Conservation (phyloP, 2,797 vertebrate species). For the Rhinatrema bivittatum region DNA sequence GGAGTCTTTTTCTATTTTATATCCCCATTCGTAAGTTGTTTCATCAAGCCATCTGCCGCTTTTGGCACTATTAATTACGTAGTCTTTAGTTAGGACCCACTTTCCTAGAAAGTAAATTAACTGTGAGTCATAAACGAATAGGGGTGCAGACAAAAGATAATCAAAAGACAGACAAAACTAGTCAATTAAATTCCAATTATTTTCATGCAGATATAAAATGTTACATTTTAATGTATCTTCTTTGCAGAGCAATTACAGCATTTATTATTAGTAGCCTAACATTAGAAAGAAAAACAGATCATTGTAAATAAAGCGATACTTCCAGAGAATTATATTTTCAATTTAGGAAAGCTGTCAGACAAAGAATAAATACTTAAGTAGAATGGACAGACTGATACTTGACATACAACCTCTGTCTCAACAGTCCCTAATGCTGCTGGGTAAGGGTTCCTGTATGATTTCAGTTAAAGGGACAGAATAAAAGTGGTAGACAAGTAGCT, state of each 20-base stretch:
- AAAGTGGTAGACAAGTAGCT: no score
- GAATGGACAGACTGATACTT: no score
- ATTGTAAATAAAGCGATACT: constrained; percentile 17
- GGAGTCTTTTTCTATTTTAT: constrained; percentile 61
- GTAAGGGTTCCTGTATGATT: no score
- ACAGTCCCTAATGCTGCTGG: no score
- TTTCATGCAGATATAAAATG: constrained; percentile 23
- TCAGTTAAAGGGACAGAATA: no score
- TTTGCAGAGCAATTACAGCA: constrained; percentile 10
- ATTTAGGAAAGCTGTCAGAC: no score
- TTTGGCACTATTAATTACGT: constrained; percentile 80
- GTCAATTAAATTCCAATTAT: constrained; percentile 35
- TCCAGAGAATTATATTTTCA: no score
- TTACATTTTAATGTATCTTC: constrained; percentile 11
- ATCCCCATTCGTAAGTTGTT: constrained; percentile 77
- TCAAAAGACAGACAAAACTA: constrained; percentile 40
- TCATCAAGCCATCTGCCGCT: constrained; percentile 85
- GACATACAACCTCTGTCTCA: no score
- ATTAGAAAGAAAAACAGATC: constrained; percentile 1
- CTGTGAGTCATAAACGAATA: constrained; percentile 40
- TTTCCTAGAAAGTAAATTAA: constrained; percentile 77
- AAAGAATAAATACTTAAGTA: no score
- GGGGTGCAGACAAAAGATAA: constrained; percentile 41
- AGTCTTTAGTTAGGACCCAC: constrained; percentile 88
- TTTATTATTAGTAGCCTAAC: constrained; percentile 10